Evolutionary conservation across 2,113 vertebrate genomes (phyloP), one percentile per base, ranked within the genome.

Genomic region (Prietella phreatophila): DNA sequence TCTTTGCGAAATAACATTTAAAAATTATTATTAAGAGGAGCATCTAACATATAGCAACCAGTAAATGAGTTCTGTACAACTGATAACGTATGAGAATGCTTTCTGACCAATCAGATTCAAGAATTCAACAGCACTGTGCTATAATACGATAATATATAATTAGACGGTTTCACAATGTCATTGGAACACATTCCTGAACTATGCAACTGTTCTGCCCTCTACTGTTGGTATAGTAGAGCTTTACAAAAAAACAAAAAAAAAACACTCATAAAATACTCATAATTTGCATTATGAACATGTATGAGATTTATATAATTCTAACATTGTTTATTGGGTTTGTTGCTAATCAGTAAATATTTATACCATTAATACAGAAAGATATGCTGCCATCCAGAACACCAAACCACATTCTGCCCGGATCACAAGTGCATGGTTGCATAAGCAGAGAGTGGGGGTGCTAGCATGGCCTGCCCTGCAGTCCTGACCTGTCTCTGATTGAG

Each of bases 181-280:
- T 8, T 76, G 11, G 39, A 53, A 50, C 22, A 50, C 25, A 78
- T 47, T 19, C 6, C 8, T 30, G 3, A 56, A 56, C 50, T 19
- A 20, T 80, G 27, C 15, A 58, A 69, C 61, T 65, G n/a, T 67
- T 47, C 76, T 69, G 76, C 75, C 85, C 85, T 81, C 85, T 81
- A 25, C 20, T 86, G 85, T 63, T 65, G 5, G 30, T 17, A 50
- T 6, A 4, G 1, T n/a, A 13, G 4, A 60, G 61, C 4, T 85
- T 47, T 6, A 47, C 9, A 39, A 36, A 36, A 42, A 39, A 42
- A 47, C 0, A 47, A 9, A 39, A 42, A 42, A 42, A 5, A 42
- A 42, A 42, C 42, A 42, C 36, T 65, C 61, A 13, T n/a, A 30
- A 30, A 14, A 14, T 15, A 4, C n/a, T 67, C 65, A n/a, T 30